These are phyloP conservation scores for Lathronympha strigana DNA, from an alignment of 2,888 invertebrate genomes.

Conservation along the genomic window DNA sequence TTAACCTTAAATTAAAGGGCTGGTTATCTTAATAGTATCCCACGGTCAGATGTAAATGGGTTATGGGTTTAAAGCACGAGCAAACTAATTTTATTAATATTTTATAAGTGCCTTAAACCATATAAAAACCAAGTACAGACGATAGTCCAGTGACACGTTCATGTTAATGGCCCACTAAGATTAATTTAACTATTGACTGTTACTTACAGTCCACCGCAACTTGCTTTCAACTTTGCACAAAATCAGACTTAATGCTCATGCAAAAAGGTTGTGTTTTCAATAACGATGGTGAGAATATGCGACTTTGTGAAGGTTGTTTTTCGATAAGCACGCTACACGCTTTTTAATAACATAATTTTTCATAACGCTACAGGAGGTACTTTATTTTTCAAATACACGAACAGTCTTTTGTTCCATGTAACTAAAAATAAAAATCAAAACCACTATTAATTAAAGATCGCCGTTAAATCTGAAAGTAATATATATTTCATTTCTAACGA, in stretches of 20 bases:
- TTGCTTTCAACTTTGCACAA: neutral
- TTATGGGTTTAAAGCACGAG: constrained; percentile 6
- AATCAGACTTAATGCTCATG: neutral
- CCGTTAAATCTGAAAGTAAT: too few species aligned
- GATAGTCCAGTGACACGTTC: constrained; percentile 28
- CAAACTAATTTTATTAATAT: constrained; percentile 19
- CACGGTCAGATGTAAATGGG: too few species aligned
- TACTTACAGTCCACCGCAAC: constrained; percentile 4
- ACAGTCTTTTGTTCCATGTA: constrained; percentile 19
- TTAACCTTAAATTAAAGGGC: neutral
- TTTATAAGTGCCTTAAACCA: constrained; percentile 16
- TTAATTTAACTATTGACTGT: constrained; percentile 11
- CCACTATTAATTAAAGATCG: too few species aligned
- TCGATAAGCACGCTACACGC: constrained; percentile 28
- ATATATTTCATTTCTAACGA: too few species aligned
- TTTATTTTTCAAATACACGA: constrained; percentile 28
- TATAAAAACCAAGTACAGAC: constrained; percentile 14
- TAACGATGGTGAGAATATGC: neutral
- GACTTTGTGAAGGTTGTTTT: neutral
- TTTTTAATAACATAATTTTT: constrained; percentile 33
- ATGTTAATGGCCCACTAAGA: constrained; percentile 36
- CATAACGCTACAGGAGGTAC: constrained; percentile 24
- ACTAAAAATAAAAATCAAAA: neutral
- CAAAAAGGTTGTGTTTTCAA: neutral
- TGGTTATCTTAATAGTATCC: neutral